These are phyloP conservation scores for Campoplex capitator DNA, from an alignment of 2,888 invertebrate species.

Conservation along the genomic window DNA sequence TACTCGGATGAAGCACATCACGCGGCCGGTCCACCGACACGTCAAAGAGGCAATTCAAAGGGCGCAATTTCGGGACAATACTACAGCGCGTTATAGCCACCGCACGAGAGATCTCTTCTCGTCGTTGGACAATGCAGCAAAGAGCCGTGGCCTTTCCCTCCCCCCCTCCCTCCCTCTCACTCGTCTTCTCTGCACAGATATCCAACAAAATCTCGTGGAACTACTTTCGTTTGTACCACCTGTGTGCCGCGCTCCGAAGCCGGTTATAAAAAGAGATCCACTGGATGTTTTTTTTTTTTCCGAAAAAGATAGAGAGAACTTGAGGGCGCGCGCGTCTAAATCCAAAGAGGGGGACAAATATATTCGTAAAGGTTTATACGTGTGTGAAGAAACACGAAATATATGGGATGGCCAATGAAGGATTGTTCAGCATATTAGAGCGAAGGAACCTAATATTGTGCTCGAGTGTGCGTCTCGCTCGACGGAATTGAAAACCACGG, in stretches of 20 bases:
- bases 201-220: constrained; percentile 60
- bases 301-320: constrained; percentile 43
- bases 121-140: constrained; percentile 72
- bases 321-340: constrained; percentile 56
- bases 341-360: constrained; percentile 60
- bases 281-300: constrained; percentile 71
- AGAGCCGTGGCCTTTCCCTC: constrained; percentile 54
- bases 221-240: constrained; percentile 79
- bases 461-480: constrained; percentile 20
- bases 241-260: constrained; percentile 77
- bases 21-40: constrained; percentile 50
- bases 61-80: constrained; percentile 75
- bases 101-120: constrained; percentile 54
- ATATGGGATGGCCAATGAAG: constrained; percentile 49
- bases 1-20: constrained; percentile 25
- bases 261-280: constrained; percentile 78
- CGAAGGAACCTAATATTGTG: constrained; percentile 55
- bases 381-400: constrained; percentile 2
- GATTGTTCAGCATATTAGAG: constrained; percentile 52
- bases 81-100: constrained; percentile 24
- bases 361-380: constrained; percentile 9
- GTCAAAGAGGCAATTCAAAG: constrained; percentile 69
- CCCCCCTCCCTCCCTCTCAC: constrained; percentile 2
- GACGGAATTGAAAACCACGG: constrained; percentile 66
- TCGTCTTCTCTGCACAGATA: constrained; percentile 24